phyloP scores from a whole-genome alignment of 1,140 invertebrate species.

The Antheraea mylitta region DNA sequence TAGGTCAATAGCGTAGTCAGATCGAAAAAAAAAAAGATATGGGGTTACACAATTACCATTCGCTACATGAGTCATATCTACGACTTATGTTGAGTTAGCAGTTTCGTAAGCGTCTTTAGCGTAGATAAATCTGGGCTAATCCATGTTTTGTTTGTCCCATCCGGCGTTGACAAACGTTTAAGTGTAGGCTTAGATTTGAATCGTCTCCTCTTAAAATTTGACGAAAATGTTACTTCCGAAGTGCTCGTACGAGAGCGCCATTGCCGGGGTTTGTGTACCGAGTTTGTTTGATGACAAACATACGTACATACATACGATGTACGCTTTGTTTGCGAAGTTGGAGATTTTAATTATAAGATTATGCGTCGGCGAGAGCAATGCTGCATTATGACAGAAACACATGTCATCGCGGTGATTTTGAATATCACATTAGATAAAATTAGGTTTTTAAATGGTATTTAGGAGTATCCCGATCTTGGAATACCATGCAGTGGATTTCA shows the following conservation, averaged over 20 bases:
- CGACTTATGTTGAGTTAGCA: background rate
- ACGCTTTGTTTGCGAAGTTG: background rate
- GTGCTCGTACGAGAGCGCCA: no score
- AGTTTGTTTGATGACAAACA: background rate
- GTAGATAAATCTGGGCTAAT: background rate
- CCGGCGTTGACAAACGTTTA: background rate
- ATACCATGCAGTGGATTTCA: no score
- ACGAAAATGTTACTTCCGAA: no score
- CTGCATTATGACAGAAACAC: background rate
- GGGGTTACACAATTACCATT: background rate
- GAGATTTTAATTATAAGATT: constrained; percentile 2
- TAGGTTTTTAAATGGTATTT: no score
- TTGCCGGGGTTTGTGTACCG: background rate
- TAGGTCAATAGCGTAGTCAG: no score
- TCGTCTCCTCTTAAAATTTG: no score
- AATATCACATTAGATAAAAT: background rate
- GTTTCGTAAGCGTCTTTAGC: background rate
- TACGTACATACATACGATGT: no score
- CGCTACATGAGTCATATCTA: background rate
- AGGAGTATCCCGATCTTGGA: no score
- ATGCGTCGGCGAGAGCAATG: background rate
- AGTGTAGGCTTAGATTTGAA: background rate
- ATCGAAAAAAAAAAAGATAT: no score
- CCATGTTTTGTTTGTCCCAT: background rate
- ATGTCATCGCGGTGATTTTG: background rate